These are phyloP conservation scores for Scortum barcoo DNA, from an alignment of 2,113 vertebrate species.

Conservation along the genomic window DNA sequence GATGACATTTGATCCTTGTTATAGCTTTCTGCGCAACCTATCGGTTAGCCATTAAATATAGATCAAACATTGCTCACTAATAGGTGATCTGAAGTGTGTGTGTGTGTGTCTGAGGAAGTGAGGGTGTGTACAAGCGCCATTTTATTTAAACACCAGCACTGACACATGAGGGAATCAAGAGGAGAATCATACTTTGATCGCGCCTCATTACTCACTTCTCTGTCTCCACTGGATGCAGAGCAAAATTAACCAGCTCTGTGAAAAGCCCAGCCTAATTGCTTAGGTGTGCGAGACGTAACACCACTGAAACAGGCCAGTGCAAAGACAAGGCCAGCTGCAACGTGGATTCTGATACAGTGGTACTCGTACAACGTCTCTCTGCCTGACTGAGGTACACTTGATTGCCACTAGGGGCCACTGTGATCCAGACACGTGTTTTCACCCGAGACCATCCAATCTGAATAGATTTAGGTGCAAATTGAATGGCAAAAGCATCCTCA, in stretches of 20 bases:
- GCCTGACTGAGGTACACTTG: background rate
- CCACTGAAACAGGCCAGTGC: background rate
- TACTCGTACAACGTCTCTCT: background rate
- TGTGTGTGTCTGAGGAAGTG: constrained; percentile 1
- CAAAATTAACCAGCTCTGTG: background rate
- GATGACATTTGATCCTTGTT: constrained; percentile 27
- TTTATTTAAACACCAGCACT: constrained; percentile 34
- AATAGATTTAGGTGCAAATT: constrained; percentile 16
- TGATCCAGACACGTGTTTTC: constrained; percentile 20
- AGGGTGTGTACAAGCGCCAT: constrained; percentile 24
- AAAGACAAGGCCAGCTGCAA: background rate
- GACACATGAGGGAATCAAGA: constrained; percentile 17
- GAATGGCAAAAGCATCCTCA: constrained; percentile 1
- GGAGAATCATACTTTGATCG: constrained; percentile 37
- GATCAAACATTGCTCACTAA: constrained; percentile 41
- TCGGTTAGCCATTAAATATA: constrained; percentile 44
- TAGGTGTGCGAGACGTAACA: background rate
- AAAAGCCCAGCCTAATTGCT: constrained; percentile 2
- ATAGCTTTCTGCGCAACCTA: background rate
- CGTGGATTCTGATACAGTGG: background rate
- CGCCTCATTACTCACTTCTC: constrained; percentile 33
- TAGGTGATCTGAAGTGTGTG: constrained; percentile 15
- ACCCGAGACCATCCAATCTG: background rate
- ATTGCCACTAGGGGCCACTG: constrained; percentile 37
- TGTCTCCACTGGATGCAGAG: constrained; percentile 3